Percentiles rank a stretch among this genome's conserved stretches.
phyloP scores from a whole-genome alignment of 2,888 invertebrate genomes.

The Junonia oenone region DNA sequence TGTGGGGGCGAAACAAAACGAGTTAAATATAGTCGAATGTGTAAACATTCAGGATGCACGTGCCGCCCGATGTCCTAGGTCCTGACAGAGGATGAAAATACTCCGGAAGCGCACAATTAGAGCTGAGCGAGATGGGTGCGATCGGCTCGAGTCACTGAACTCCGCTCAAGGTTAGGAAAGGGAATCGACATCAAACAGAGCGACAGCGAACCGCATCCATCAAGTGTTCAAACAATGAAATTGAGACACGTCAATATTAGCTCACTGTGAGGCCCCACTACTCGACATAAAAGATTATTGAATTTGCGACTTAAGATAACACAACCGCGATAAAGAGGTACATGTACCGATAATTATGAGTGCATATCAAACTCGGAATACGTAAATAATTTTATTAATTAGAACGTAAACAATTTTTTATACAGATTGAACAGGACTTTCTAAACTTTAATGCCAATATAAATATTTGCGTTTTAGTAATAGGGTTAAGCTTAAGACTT shows the following conservation, averaged over 20 bases:
- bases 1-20: slow-evolving; percentile 16
- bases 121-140: slow-evolving; percentile 46
- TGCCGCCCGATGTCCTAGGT: slow-evolving; percentile 52
- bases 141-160: slow-evolving; percentile 59
- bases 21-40: slow-evolving; percentile 25
- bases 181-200: slow-evolving; percentile 34
- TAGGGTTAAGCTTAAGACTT: too few species aligned
- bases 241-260: slow-evolving; percentile 57
- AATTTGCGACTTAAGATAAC: slow-evolving; percentile 43
- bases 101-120: slow-evolving; percentile 64
- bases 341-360: slow-evolving; percentile 20
- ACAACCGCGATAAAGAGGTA: slow-evolving; percentile 33
- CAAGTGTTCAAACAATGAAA: slow-evolving; percentile 61
- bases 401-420: background rate
- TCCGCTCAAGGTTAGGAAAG: slow-evolving; percentile 59
- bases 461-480: background rate
- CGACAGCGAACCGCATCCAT: slow-evolving; percentile 53
- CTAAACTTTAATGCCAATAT: background rate
- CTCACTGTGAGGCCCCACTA: slow-evolving; percentile 31
- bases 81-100: slow-evolving; percentile 55
- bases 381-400: background rate
- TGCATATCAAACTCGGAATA: background rate
- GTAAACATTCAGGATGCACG: slow-evolving; percentile 44
- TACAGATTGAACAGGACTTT: background rate
- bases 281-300: slow-evolving; percentile 33